Evolutionary conservation across 2,797 vertebrate species (phyloP), one percentile per base, ranked within the genome.

Genomic region (Tapirus indicus): DNA sequence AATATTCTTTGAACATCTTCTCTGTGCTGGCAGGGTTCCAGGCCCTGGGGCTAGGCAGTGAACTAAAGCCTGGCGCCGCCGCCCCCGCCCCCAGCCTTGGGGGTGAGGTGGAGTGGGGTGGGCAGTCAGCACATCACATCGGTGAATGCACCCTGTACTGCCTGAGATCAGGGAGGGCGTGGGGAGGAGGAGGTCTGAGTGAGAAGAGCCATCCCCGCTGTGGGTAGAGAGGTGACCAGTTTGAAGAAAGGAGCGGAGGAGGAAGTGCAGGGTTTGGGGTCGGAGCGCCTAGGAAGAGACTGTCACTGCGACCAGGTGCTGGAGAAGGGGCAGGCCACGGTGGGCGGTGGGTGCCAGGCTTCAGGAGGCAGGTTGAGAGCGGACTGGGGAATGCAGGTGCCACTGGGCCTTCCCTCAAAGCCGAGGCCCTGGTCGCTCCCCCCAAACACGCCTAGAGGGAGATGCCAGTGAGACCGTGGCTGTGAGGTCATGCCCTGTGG

Each of bases 401-500:
- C 2, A 18, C 27, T 3, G 25, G 44, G 35, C 21, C 44, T 27
- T 12, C 66, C 13, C 7, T 16, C 1, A 0, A 13, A 17, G 74
- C 47, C 2, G 2, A 38, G 41, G 47, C 62, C 38, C 38, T 72
- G 54, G 2, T 29, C 6, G n/a, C 27, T 38, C 2, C 7, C 12
- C 38, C 21, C 6, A 23, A 1, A 7, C 35, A 1, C 29, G 25
- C 77, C 23, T 58, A 6, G 54, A 38, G 58, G 27, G 79, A 75
- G 41, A 18, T 64, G 74, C 9, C 60, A 1, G 12, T 5, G 9
- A 9, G 38, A 12, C 52, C 10, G 58, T 47, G 25, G 49, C 11
- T 1, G 16, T 44, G 58, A 0, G 1, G 80, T 29, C 35, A 9
- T 0, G 1, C 21, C 49, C n/a, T 25, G 41, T 18, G 0, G 0